Evolutionary conservation across 2,797 vertebrate genomes (phyloP), one percentile per base, ranked within the genome.

Genomic region (Pygocentrus nattereri): DNA sequence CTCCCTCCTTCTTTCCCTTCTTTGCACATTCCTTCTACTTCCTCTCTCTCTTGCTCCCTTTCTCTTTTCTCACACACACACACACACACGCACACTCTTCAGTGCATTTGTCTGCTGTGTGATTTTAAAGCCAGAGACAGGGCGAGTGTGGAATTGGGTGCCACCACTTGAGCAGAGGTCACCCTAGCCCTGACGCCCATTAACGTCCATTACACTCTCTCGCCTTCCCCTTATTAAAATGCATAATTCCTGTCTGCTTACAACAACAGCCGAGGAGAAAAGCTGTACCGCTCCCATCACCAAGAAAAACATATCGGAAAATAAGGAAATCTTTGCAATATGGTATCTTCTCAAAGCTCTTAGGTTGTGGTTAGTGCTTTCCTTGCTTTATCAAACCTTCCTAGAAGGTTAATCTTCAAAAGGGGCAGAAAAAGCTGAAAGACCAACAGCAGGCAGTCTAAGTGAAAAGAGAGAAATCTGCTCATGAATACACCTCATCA

Each of bases 141-240:
- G 93, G 91, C 90, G 92, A 92, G 95, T 94, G 88, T 90, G 89
- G 83, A 91, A 93, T 95, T 95, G 96, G 95, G 95, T 95, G 94
- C 95, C 93, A 95, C 95, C 96, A 94, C 89, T 95, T 95, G 94
- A 95, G 93, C 94, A 93, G 97, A 98, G 97, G 97, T 99, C 97
- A 97, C 86, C 94, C 91, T 91, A 94, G 95, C 95, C 95, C 95
- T 93, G 88, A 77, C 94, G 93, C 92, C 95, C 94, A 95, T 95
- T 95, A 95, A 92, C 87, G 92, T 79, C 88, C 82, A 86, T 92
- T 92, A 81, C 84, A 86, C 86, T 86, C 87, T 88, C 85, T 90
- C 89, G 88, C 88, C 80, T 74, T 82, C 89, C 88, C 87, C 93
- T 91, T 82, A 94, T 91, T 94, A 93, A 94, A 93, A 95, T 92